phyloP scores from a whole-genome alignment of 2,113 vertebrate species.

The Silurus asotus region DNA sequence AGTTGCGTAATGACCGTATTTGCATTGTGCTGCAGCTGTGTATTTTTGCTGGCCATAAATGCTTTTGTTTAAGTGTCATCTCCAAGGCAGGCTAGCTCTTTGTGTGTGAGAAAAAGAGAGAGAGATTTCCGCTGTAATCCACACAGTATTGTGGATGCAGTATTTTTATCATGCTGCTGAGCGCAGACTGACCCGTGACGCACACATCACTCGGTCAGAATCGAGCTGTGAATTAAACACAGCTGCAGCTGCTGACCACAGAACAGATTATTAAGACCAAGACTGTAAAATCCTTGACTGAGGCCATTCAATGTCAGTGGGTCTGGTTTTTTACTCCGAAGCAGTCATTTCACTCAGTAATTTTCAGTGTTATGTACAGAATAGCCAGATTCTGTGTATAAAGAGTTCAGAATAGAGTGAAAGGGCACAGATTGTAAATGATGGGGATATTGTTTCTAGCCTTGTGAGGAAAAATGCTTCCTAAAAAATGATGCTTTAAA shows the following conservation, averaged over 20 bases:
- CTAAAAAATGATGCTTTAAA: neutral
- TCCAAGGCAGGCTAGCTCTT: constrained; percentile 5
- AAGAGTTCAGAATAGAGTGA: neutral
- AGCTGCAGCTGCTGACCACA: constrained; percentile 36
- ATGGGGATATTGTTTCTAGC: neutral
- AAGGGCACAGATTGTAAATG: neutral
- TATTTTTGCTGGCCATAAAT: constrained; percentile 20
- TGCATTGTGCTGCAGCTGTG: constrained; percentile 15
- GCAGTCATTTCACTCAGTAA: neutral
- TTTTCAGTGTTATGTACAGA: neutral
- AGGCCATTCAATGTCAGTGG: constrained; percentile 12
- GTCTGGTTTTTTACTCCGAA: neutral
- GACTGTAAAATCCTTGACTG: constrained; percentile 28
- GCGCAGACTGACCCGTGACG: constrained; percentile 47
- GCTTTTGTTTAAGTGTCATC: constrained; percentile 28
- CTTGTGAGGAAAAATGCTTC: neutral
- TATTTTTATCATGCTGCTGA: constrained; percentile 43
- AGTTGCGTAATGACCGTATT: constrained; percentile 5
- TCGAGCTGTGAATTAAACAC: constrained; percentile 41
- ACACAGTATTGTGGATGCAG: constrained; percentile 27
- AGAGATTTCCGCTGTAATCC: constrained; percentile 35
- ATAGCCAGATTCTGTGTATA: neutral
- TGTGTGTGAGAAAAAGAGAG: neutral
- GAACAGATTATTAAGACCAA: constrained; percentile 17
- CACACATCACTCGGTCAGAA: constrained; percentile 35